These are phyloP conservation scores for human DNA, from an alignment of 2,113 vertebrate genomes.

Conservation along the genomic window DNA sequence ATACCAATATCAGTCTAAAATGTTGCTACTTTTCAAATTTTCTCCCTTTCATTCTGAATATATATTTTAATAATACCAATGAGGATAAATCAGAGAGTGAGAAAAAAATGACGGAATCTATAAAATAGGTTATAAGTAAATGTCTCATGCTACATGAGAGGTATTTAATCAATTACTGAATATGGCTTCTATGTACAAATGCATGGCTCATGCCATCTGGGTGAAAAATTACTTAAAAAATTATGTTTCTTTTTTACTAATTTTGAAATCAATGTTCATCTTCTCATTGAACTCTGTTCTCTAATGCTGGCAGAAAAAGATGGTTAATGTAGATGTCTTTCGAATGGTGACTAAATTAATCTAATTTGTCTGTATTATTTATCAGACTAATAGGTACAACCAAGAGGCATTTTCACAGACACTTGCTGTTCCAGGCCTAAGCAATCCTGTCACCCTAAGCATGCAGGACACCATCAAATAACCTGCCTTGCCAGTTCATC, in stretches of 20 bases:
- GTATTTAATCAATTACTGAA: neutral
- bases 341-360: neutral
- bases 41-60: neutral
- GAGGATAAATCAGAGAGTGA: neutral
- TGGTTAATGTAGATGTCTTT: neutral
- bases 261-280: conserved; percentile 36
- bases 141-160: neutral
- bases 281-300: neutral
- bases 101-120: neutral
- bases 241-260: conserved; percentile 34
- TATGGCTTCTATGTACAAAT: conserved; percentile 13
- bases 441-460: neutral
- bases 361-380: neutral
- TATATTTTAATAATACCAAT: neutral
- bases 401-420: neutral
- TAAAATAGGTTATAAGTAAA: conserved; percentile 19
- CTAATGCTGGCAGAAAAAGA: neutral
- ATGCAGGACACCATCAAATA: neutral
- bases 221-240: neutral
- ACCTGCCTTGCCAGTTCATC: neutral
- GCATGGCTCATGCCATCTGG: neutral
- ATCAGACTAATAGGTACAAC: neutral
- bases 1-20: neutral
- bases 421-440: neutral
- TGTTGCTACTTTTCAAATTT: neutral